These are phyloP conservation scores for Achlya flavicornis DNA, from an alignment of 2,888 invertebrate species.

Conservation along the genomic window DNA sequence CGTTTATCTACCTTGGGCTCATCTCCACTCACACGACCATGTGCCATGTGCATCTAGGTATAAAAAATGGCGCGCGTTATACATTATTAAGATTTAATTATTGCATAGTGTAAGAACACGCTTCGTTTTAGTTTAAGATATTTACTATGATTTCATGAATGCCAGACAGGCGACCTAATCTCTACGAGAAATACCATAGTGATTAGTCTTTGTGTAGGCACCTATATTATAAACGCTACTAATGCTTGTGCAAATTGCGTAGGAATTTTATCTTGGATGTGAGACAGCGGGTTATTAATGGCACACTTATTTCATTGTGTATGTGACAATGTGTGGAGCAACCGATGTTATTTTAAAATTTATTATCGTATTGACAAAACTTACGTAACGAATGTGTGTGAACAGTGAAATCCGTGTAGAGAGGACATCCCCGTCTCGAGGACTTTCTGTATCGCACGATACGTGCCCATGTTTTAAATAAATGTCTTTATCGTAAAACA, in stretches of 20 bases:
- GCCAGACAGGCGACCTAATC: slow-evolving; percentile 13
- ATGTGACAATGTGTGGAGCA: slow-evolving; percentile 47
- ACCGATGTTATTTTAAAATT: slow-evolving; percentile 53
- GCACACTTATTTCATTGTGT: slow-evolving; percentile 49
- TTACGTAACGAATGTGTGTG: slow-evolving; percentile 49
- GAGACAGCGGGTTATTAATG: slow-evolving; percentile 52
- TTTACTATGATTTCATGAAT: neutral
- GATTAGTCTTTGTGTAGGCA: slow-evolving; percentile 46
- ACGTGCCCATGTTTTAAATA: slow-evolving; percentile 38
- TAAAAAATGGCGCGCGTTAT: too few species aligned
- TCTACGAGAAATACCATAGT: slow-evolving; percentile 49
- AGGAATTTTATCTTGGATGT: slow-evolving; percentile 62
- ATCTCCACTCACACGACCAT: too few species aligned
- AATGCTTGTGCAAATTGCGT: slow-evolving; percentile 48
- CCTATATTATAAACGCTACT: slow-evolving; percentile 42
- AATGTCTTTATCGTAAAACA: slow-evolving; percentile 62
- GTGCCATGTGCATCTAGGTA: too few species aligned
- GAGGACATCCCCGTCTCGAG: slow-evolving; percentile 28
- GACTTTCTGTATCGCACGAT: slow-evolving; percentile 22
- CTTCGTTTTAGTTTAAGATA: neutral
- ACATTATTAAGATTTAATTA: neutral
- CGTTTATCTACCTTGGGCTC: too few species aligned
- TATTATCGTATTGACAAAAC: slow-evolving; percentile 57
- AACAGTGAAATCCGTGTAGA: slow-evolving; percentile 48
- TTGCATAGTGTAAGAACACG: neutral